Conservation (phyloP, 2,888 invertebrate species). For the Merodon equestris region DNA sequence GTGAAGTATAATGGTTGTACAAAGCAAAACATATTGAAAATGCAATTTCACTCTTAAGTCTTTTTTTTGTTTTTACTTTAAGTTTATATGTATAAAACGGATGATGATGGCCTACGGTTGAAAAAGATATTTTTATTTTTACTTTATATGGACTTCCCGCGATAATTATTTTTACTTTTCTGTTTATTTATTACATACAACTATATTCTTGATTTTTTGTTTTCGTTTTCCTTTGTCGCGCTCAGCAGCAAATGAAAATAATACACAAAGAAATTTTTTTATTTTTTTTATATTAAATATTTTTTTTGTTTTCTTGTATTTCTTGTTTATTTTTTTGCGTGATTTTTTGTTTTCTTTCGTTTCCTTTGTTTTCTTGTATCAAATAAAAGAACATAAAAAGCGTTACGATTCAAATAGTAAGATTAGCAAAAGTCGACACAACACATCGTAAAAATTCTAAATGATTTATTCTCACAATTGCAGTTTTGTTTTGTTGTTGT, state of each 20-base stretch:
- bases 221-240: conserved; percentile 66
- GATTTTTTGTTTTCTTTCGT: conserved; percentile 60
- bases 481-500: conserved; percentile 72
- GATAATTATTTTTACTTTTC: conserved; percentile 58
- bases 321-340: conserved; percentile 42
- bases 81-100: conserved; percentile 65
- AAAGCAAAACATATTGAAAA: conserved; percentile 62
- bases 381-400: conserved; percentile 68
- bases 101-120: conserved; percentile 65
- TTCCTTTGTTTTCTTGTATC: conserved; percentile 62
- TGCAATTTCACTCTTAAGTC: conserved; percentile 33
- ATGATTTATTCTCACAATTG: conserved; percentile 69
- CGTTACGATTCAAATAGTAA: conserved; percentile 68
- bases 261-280: conserved; percentile 62
- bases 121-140: conserved; percentile 42
- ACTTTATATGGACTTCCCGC: conserved; percentile 61
- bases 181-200: conserved; percentile 66
- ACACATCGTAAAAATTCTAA: conserved; percentile 70
- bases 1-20: conserved; percentile 25
- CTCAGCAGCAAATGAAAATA: conserved; percentile 69
- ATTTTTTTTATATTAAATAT: conserved; percentile 65
- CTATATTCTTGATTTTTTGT: conserved; percentile 53
- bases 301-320: conserved; percentile 51
- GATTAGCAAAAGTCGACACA: conserved; percentile 71
- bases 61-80: conserved; percentile 26